Evolutionary conservation across 2,113 vertebrate genomes (phyloP).

Genomic region (Chascanopsetta lugubris): DNA sequence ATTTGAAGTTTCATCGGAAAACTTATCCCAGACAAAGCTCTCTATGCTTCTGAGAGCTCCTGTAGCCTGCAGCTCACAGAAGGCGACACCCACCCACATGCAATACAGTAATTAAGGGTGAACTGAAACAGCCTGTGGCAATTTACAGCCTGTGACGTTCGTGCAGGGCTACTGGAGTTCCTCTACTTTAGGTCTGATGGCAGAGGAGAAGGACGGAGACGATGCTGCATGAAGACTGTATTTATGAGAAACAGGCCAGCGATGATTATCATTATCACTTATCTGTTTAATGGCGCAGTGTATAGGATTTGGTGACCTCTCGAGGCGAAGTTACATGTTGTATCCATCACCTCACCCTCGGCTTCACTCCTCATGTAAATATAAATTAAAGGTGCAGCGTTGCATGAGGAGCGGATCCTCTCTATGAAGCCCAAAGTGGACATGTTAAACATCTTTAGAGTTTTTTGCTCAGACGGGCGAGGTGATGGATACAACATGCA

Average conservation of each 20-base stretch:
- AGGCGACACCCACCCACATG: constrained; percentile 68
- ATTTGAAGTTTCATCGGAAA: constrained; percentile 56
- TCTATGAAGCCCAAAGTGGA: too few species aligned
- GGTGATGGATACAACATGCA: neutral
- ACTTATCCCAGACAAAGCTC: constrained; percentile 37
- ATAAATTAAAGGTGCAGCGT: too few species aligned
- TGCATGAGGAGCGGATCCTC: too few species aligned
- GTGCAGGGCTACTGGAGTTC: constrained; percentile 40
- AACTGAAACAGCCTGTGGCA: constrained; percentile 58
- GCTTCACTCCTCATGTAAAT: too few species aligned
- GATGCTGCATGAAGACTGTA: constrained; percentile 19
- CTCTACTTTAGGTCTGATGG: constrained; percentile 21
- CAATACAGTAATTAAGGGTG: constrained; percentile 70
- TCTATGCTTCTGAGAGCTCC: constrained; percentile 34
- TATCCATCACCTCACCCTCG: too few species aligned
- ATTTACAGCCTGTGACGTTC: constrained; percentile 56
- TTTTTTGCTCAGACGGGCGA: too few species aligned
- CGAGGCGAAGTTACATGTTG: too few species aligned
- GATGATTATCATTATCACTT: constrained; percentile 36
- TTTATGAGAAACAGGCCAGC: constrained; percentile 14
- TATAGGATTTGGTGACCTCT: too few species aligned
- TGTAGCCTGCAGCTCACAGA: constrained; percentile 40
- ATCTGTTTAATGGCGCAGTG: constrained; percentile 28
- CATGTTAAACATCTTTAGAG: too few species aligned
- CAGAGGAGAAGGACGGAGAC: constrained; percentile 9